These are phyloP conservation scores for Pentamera pediparva DNA, from an alignment of 53 echinoderm and acorn worm species.

Conservation along the genomic window DNA sequence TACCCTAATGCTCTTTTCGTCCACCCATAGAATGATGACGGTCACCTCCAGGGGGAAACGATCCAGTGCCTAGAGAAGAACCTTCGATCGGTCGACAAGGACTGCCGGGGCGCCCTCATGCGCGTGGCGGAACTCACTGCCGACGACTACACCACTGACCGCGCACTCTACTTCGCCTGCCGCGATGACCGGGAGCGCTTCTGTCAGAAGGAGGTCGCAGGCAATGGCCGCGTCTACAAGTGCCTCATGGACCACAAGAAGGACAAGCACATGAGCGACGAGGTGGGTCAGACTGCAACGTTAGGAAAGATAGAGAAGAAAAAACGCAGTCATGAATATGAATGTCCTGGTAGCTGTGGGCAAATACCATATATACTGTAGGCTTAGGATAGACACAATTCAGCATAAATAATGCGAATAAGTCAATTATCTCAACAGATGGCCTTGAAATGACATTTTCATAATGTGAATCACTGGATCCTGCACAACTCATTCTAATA, in stretches of 20 bases:
- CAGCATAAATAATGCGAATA: too few species aligned
- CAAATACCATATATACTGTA: too few species aligned
- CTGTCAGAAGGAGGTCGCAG: conserved; percentile 55
- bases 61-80: conserved; percentile 79
- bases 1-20: not conserved
- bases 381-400: too few species aligned
- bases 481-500: too few species aligned
- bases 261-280: conserved; percentile 74
- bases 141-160: conserved; percentile 79
- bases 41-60: conserved; percentile 72
- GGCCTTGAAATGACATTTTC: not conserved
- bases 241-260: conserved; percentile 86
- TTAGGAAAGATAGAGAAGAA: not conserved
- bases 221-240: conserved; percentile 78
- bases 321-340: too few species aligned
- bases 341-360: too few species aligned
- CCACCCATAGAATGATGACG: not conserved
- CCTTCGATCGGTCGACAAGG: conserved; percentile 4
- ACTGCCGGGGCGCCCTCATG: conserved; percentile 60
- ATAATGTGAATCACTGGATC: not conserved
- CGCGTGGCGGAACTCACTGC: conserved; percentile 83
- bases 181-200: conserved; percentile 84
- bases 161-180: conserved; percentile 88
- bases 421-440: too few species aligned
- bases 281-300: conserved; percentile 44